A percentile compares a stretch with the other conserved stretches of the same genome.
phyloP scores from a whole-genome alignment of 2,797 vertebrate species.

The Australoheros facetus region DNA sequence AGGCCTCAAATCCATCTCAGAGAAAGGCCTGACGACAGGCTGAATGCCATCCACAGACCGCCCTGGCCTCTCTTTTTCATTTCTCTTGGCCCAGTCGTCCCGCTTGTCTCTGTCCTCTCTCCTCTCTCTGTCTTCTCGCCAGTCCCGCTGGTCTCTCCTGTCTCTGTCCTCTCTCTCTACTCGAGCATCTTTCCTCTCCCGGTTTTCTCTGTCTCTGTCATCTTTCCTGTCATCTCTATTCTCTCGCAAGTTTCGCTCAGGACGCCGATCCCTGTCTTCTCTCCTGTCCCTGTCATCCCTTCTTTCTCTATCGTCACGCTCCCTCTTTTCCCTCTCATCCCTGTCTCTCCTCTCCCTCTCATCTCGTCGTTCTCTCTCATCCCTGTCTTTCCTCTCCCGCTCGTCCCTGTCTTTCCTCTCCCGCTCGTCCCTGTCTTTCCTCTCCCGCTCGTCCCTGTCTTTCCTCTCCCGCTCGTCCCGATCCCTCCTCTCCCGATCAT shows the following conservation, averaged over 20 bases:
- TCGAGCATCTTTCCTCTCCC: constrained; percentile 29
- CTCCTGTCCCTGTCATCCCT: constrained; percentile 27
- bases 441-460: constrained; percentile 1
- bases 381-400: constrained; percentile 17
- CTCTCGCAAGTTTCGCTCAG: constrained; percentile 13
- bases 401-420: constrained; percentile 26
- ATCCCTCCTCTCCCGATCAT: constrained; percentile 16
- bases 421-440: constrained; percentile 15
- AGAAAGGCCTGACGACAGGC: constrained; percentile 53
- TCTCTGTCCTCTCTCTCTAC: constrained; percentile 37
- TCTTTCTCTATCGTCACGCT: constrained; percentile 30
- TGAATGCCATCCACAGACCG: constrained; percentile 19
- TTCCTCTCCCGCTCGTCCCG: constrained; percentile 17
- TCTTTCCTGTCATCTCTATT: constrained; percentile 19
- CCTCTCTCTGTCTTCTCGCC: constrained; percentile 31
- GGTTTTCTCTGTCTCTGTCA: not conserved
- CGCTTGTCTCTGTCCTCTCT: constrained; percentile 41
- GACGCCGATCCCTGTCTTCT: constrained; percentile 14
- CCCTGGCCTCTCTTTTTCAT: constrained; percentile 60
- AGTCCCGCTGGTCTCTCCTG: constrained; percentile 14
- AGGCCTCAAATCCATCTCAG: constrained; percentile 67
- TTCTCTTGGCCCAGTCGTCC: constrained; percentile 48
- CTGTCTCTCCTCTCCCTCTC: not conserved
- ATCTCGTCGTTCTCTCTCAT: constrained; percentile 24
- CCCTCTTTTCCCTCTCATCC: constrained; percentile 31